phyloP scores from a whole-genome alignment of 2,888 invertebrate genomes.

The Himalopsyche tibetana region DNA sequence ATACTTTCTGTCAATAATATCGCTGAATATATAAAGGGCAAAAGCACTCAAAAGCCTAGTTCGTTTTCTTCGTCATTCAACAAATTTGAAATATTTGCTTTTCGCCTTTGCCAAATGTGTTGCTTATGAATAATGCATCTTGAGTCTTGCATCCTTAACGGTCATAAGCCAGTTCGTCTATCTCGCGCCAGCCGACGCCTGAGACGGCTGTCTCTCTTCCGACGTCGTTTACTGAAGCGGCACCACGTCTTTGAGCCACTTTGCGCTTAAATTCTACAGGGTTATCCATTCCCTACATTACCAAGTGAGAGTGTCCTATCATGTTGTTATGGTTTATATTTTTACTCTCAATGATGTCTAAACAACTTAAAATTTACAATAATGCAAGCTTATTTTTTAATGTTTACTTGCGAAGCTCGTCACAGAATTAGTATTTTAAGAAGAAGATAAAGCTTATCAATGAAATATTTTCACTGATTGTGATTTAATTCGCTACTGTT shows the following conservation, averaged over 20 bases:
- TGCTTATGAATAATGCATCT: constrained; percentile 55
- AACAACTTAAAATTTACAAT: neutral
- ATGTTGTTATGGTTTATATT: neutral
- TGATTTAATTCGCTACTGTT: too few species aligned
- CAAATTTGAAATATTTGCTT: constrained; percentile 45
- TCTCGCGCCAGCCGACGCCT: neutral
- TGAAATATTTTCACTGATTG: too few species aligned
- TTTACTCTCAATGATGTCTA: neutral
- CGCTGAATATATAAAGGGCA: neutral
- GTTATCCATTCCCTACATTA: constrained; percentile 1
- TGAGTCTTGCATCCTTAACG: constrained; percentile 40
- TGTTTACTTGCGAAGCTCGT: neutral
- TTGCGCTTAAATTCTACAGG: constrained; percentile 29
- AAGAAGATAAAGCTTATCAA: too few species aligned
- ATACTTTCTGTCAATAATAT: neutral
- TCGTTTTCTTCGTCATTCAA: constrained; percentile 32
- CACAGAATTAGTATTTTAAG: too few species aligned
- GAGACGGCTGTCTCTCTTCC: constrained; percentile 27
- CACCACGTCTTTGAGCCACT: constrained; percentile 11
- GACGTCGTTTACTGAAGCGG: neutral
- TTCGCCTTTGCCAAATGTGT: constrained; percentile 29
- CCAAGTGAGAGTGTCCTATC: constrained; percentile 15
- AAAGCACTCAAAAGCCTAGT: neutral
- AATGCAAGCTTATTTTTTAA: neutral
- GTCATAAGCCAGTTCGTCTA: constrained; percentile 7